Conservation (phyloP, 2,113 vertebrate species). For the Lathamus discolor region DNA sequence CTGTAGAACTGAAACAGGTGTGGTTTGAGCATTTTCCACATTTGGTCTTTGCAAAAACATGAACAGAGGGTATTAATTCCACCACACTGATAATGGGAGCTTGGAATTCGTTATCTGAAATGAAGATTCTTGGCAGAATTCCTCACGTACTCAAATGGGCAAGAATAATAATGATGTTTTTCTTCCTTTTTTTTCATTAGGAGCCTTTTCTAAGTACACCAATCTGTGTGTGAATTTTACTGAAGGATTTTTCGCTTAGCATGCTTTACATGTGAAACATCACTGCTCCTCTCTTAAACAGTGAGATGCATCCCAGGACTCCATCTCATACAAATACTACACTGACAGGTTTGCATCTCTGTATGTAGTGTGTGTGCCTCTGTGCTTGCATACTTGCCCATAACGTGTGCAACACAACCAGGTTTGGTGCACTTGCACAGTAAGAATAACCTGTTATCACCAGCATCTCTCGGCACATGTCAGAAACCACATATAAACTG, state of each 20-base stretch:
- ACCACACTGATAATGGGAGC: background rate
- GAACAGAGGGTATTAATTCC: constrained; percentile 53
- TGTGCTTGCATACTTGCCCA: background rate
- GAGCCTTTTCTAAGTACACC: background rate
- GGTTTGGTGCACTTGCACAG: background rate
- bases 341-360: background rate
- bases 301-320: background rate
- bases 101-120: constrained; percentile 33
- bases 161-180: background rate
- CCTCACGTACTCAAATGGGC: background rate
- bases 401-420: rapidly evolving
- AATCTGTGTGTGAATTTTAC: background rate
- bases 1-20: constrained; percentile 18
- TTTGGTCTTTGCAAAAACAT: constrained; percentile 46
- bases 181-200: background rate
- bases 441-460: background rate
- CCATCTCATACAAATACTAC: background rate
- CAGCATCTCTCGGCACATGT: background rate
- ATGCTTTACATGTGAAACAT: background rate
- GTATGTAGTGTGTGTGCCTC: too few species aligned
- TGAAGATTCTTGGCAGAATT: constrained; percentile 35
- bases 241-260: background rate
- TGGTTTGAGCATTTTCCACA: constrained; percentile 45
- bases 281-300: background rate
- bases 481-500: background rate